A percentile compares a stretch with the other conserved stretches of the same genome.
These are phyloP conservation scores for Bergia sp. DNA, from an alignment of 92 coral and sea anemone species.

Conservation along the genomic window DNA sequence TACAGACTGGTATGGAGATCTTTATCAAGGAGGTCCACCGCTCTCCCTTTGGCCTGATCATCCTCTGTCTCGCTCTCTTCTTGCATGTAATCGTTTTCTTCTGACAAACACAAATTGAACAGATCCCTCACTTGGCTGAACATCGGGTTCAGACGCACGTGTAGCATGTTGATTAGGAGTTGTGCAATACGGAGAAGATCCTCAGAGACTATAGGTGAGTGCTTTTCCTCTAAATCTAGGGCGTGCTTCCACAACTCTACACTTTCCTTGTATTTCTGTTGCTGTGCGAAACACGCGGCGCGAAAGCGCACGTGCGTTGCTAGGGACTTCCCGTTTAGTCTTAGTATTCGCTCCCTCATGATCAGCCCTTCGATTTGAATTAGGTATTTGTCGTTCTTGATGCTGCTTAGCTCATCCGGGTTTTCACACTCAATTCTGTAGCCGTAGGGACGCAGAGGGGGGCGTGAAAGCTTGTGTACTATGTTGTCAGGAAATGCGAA, in stretches of 20 bases:
- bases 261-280: conserved; percentile 53
- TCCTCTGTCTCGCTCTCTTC: conserved; percentile 30
- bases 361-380: conserved; percentile 71
- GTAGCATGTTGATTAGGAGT: conserved; percentile 58
- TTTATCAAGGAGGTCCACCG: conserved; percentile 46
- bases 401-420: conserved; percentile 59
- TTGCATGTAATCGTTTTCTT: conserved; percentile 44
- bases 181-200: conserved; percentile 64
- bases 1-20: conserved; percentile 49
- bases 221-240: conserved; percentile 59
- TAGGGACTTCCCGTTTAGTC: conserved; percentile 52
- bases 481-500: conserved; percentile 55
- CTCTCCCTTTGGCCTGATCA: conserved; percentile 17
- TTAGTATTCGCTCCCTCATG: conserved; percentile 61
- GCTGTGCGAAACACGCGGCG: conserved; percentile 65
- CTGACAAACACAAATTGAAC: conserved; percentile 54
- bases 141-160: conserved; percentile 42
- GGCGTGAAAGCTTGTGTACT: conserved; percentile 65
- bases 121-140: conserved; percentile 64
- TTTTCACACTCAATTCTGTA: conserved; percentile 71
- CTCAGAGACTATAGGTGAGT: conserved; percentile 49
- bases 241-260: conserved; percentile 71
- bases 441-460: conserved; percentile 64
- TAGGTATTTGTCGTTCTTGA: conserved; percentile 46
- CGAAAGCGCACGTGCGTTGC: conserved; percentile 63